phyloP scores from a whole-genome alignment of 37 sponge, comb jelly and placozoan species.

The Theonella swinhoei region DNA sequence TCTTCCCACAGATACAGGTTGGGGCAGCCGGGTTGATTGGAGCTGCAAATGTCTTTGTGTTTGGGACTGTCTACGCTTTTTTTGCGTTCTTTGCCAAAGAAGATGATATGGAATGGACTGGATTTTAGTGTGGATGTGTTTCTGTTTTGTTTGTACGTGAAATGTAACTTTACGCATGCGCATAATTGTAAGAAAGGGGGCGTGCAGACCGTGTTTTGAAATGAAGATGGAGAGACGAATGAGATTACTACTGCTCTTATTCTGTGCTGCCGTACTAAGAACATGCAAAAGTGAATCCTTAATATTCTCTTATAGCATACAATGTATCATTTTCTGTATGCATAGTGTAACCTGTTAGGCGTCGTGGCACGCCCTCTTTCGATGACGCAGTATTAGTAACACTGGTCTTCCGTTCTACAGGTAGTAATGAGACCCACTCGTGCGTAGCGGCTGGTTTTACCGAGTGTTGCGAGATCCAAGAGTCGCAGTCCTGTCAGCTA shows the following conservation, averaged over 20 bases:
- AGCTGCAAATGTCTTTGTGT: constrained; percentile 68
- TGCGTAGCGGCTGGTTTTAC: constrained; percentile 25
- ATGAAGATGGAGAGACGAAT: background rate
- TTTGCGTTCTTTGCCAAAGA: constrained; percentile 62
- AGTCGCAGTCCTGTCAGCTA: background rate
- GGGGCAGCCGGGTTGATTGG: constrained; percentile 48
- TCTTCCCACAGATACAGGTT: constrained; percentile 41
- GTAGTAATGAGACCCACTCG: background rate
- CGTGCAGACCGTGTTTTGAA: too few species aligned
- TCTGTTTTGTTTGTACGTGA: background rate
- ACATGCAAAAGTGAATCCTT: too few species aligned
- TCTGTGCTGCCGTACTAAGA: too few species aligned
- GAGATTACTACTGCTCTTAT: background rate
- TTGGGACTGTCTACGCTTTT: constrained; percentile 75
- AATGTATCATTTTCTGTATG: too few species aligned
- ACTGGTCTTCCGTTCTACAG: background rate
- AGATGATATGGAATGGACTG: constrained; percentile 44
- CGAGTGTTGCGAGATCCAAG: background rate
- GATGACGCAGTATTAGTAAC: too few species aligned
- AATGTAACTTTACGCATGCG: constrained; percentile 1
- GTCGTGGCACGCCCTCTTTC: too few species aligned
- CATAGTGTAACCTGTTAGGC: too few species aligned
- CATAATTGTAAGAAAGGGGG: background rate
- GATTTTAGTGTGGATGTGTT: background rate
- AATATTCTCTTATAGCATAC: too few species aligned